Base-by-base conservation (phyloP, 2,797 vertebrate genomes). In the Triplophysa yarkandensis region DNA sequence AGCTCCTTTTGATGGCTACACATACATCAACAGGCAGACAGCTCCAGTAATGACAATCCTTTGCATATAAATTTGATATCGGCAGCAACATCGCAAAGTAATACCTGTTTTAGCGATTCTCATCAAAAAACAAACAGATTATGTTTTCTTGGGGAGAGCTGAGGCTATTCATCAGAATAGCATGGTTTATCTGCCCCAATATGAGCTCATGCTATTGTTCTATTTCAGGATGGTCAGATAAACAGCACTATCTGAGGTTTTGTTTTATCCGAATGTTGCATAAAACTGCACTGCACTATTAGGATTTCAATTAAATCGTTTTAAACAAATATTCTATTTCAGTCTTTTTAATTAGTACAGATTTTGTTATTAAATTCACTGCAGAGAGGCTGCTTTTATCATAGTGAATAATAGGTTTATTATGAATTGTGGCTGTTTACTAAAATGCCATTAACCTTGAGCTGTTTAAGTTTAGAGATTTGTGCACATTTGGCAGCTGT, bases 41-140 rank as follows among this genome's bases (percentile, higher is more conserved):
- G 78, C 66, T 17, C 58, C 79, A 82, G 80, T 71, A 82, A 85
- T 83, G 73, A 41, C 55, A 52, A 57, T 77, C 55, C 79, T 88
- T 83, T 87, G 83, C 84, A 86, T 88, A 83, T 84, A 86, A 85
- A 89, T 87, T 81, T 83, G 71, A 80, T 82, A 81, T 86, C 79
- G 68, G 75, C 69, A 65, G 80, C 65, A 82, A 68, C 72, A 77
- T 74, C 80, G 76, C 72, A 64, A 82, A 74, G 64, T 79, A 81
- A 85, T 81, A 68, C 50, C 77, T 76, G 66, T 76, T 78, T 80
- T 82, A 44, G 3, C 43, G 48, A 62, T 74, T 83, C 74, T 83
- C 63, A 78, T 86, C 70, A 83, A 83, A 88, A 85, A 74, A 32
- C 77, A 84, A 83, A 83, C 71, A 85, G 70, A 84, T 71, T 80